These are phyloP conservation scores for Plusia festucae DNA, from an alignment of 2,888 invertebrate species.

Conservation along the genomic window DNA sequence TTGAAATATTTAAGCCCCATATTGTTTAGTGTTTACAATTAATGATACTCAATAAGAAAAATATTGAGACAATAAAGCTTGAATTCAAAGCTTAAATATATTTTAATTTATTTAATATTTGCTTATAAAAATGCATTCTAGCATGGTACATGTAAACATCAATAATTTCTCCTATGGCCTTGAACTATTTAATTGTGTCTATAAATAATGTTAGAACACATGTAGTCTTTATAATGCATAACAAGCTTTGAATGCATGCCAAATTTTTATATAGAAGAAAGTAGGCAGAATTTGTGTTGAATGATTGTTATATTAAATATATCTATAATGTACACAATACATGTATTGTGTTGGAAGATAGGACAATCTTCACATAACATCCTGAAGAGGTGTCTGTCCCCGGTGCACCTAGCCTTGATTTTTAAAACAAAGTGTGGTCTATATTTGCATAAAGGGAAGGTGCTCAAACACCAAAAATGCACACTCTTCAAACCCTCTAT, in stretches of 20 bases:
- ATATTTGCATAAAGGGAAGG: too few species aligned
- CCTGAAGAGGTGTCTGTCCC: too few species aligned
- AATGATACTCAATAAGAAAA: neutral
- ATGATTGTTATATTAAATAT: neutral
- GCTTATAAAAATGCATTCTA: slow-evolving; percentile 12
- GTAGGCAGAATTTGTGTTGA: slow-evolving; percentile 13
- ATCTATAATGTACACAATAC: neutral
- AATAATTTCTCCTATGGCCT: slow-evolving; percentile 56
- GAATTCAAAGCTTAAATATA: neutral
- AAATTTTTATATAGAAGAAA: slow-evolving; percentile 51
- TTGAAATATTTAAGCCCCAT: neutral
- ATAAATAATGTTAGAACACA: slow-evolving; percentile 52
- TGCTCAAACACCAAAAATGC: too few species aligned
- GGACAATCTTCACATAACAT: too few species aligned
- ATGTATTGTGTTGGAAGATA: too few species aligned
- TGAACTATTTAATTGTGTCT: slow-evolving; percentile 63
- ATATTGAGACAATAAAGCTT: neutral
- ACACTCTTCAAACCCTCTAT: too few species aligned
- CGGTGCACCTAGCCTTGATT: too few species aligned
- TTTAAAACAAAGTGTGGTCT: too few species aligned
- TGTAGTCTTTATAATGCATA: slow-evolving; percentile 46
- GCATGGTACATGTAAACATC: slow-evolving; percentile 43
- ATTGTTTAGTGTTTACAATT: neutral
- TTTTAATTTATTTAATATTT: slow-evolving; percentile 4
- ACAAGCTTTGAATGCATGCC: slow-evolving; percentile 65